phyloP scores from a whole-genome alignment of 2,113 vertebrate genomes.

The Toxostoma redivivum region DNA sequence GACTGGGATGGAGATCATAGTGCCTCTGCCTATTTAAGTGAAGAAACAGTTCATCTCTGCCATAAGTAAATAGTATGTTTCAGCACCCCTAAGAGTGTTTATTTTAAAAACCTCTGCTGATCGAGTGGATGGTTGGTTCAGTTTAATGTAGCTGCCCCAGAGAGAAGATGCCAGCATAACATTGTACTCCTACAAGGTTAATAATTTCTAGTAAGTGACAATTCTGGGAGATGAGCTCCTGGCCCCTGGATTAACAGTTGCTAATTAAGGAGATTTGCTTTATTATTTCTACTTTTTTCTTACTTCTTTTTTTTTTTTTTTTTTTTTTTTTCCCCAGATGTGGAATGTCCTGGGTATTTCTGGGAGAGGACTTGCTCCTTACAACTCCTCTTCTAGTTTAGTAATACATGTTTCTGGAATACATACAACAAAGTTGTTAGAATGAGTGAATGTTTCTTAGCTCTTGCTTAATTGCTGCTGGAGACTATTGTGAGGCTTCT shows the following conservation, averaged over 20 bases:
- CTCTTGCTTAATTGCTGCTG: neutral
- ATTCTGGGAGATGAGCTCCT: neutral
- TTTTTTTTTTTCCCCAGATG: neutral
- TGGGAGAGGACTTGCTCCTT: neutral
- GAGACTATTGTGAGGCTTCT: neutral
- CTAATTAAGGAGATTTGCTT: neutral
- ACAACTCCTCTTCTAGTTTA: neutral
- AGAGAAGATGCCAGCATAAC: neutral
- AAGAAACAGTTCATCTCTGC: neutral
- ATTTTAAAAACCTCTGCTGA: neutral
- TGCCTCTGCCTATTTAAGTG: neutral
- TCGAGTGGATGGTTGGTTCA: neutral
- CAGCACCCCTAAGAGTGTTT: neutral
- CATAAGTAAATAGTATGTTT: neutral
- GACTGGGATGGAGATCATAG: neutral
- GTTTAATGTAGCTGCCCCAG: neutral
- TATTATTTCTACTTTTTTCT: neutral
- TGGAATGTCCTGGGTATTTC: neutral
- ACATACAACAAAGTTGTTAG: neutral
- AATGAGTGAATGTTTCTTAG: neutral
- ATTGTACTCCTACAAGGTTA: neutral
- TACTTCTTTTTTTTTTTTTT: neutral
- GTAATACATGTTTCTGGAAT: neutral
- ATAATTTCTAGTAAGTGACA: neutral
- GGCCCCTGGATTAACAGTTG: neutral